Evolutionary conservation across 30 jellyfish, hydroid and myxozoan species (phyloP), one percentile per base, ranked within the genome.

Genomic region (Aurelia sp.): DNA sequence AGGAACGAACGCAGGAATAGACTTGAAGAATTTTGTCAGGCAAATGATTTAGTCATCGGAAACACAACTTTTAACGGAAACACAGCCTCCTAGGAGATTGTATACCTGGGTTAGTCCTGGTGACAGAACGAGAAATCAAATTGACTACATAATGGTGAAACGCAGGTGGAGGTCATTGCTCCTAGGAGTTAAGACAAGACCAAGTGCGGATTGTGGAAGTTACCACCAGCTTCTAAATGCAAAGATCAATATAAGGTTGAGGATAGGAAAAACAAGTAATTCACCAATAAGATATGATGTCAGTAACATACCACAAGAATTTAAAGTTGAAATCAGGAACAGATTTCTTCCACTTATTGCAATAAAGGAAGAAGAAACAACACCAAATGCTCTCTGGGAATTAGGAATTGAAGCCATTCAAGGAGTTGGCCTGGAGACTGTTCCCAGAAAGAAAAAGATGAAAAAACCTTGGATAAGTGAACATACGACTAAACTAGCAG

Each of bases 1-100:
- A 30, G 89, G 68, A 78, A 78, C 31, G 68, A 78, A 78, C 61
- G 68, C 35, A 66, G 89, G 47, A 50, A 75, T 10, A 75, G 76
- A 75, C 86, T 75, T 50, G 76, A 37, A 40, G 83, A 63, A 15
- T 64, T n/a, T 20, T 17, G 83, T 18, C 22, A 18, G 44, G 48
- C 31, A 18, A 74, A 74, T 74, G 86, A 44, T 27, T 41, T n/a
- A n/a, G n/a, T n/a, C n/a, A n/a, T n/a, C n/a, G n/a, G n/a, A n/a
- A n/a, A n/a, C n/a, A n/a, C n/a, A 37, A 41, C 21, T 74, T 47
- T 37, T 74, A 82, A 31, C 21, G 27, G 51, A 74, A 17, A 74
- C 86, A 31, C 67, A 78, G 22, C 68, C 35, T 15, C 33, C 27
- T 10, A 31, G 83, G 66, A 35, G 18, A 40, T 27, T 60, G 68